These are phyloP conservation scores for Nixonia krombeini DNA, from an alignment of 1,140 invertebrate species.

Conservation along the genomic window DNA sequence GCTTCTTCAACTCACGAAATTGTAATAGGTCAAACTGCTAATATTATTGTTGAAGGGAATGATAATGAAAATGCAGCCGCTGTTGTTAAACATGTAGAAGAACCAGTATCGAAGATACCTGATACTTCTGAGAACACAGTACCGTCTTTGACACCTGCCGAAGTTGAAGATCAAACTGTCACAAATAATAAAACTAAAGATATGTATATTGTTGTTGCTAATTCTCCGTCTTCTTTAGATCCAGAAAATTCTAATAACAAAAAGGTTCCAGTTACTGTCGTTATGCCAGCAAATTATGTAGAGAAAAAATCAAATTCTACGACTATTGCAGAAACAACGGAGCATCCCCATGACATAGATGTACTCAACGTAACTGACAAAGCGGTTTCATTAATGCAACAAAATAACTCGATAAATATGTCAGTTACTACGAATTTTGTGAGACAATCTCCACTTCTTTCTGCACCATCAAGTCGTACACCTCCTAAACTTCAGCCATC, in stretches of 20 bases:
- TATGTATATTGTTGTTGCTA: slow-evolving; percentile 58
- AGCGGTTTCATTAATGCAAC: too few relatives aligned
- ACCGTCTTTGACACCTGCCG: not conserved
- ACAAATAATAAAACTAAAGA: slow-evolving; percentile 11
- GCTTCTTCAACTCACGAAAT: slow-evolving; percentile 54
- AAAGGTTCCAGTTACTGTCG: slow-evolving; percentile 42
- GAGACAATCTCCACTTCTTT: not conserved
- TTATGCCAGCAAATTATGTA: slow-evolving; percentile 59
- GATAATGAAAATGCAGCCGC: slow-evolving; percentile 48
- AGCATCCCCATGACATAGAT: not conserved
- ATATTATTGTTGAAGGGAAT: slow-evolving; percentile 55
- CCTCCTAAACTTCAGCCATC: not conserved
- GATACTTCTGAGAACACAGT: not conserved
- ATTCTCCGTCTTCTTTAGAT: slow-evolving; percentile 28
- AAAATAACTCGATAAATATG: too few relatives aligned
- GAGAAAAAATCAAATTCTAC: slow-evolving; percentile 17
- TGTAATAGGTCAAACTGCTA: slow-evolving; percentile 54
- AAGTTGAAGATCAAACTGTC: not conserved
- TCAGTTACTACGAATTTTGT: too few relatives aligned
- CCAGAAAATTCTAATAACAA: not conserved
- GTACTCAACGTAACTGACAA: too few relatives aligned
- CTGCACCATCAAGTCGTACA: not conserved
- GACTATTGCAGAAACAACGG: not conserved
- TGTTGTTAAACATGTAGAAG: slow-evolving; percentile 45
- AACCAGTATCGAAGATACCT: not conserved